These are phyloP conservation scores for Palythoa caribaeorum DNA, from an alignment of 92 coral and sea anemone species.

Conservation along the genomic window DNA sequence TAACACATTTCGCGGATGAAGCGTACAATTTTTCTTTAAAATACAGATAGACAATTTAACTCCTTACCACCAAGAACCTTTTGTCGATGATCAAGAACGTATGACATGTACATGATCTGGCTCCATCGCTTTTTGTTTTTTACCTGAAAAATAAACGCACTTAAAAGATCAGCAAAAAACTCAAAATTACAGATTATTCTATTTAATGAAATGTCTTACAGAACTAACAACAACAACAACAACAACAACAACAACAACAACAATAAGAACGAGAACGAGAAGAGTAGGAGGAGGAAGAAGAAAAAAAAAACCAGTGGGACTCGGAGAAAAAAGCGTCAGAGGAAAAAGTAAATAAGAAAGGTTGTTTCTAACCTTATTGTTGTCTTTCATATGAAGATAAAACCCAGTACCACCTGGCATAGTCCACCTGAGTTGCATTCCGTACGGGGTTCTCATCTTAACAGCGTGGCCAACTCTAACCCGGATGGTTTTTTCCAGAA, in stretches of 20 bases:
- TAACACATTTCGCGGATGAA: no score
- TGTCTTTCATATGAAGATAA: conserved; percentile 53
- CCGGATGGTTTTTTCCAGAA: conserved; percentile 56
- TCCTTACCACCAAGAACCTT: conserved; percentile 59
- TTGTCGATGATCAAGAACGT: conserved; percentile 68
- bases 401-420: conserved; percentile 55
- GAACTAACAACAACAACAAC: no score
- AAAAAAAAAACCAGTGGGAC: background rate
- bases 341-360: background rate
- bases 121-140: conserved; percentile 83
- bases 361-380: conserved; percentile 37
- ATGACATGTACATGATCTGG: conserved; percentile 86
- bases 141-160: conserved; percentile 48
- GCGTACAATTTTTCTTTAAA: no score
- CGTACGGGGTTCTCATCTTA: conserved; percentile 53
- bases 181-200: no score
- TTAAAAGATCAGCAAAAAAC: no score
- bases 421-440: conserved; percentile 53
- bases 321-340: background rate
- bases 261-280: no score
- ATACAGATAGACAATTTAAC: background rate
- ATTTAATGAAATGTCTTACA: no score
- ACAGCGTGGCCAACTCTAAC: conserved; percentile 34
- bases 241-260: no score
- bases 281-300: no score